Base-by-base conservation (phyloP, 2,797 vertebrate genomes). In the Hyperoplus lanceolatus region DNA sequence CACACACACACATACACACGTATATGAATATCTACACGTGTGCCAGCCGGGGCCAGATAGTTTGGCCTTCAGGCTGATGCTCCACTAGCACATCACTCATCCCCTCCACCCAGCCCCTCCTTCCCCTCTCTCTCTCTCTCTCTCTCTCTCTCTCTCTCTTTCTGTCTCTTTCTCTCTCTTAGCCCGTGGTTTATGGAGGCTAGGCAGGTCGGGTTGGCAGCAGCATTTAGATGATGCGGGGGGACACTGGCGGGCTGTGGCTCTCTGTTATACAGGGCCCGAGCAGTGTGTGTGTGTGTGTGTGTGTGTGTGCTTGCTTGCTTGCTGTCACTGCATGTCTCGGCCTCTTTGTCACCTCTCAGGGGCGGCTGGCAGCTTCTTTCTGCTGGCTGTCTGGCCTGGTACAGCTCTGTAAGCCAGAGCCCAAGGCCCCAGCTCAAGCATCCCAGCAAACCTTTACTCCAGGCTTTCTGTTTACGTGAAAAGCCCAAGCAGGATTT, bases 381-480 rank as follows among this genome's bases (percentile, higher is more conserved):
- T 87, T 91, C 87, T 92, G 90, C 85, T 85, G 83, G 76, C 88
- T 86, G 88, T 89, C 80, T 85, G 75, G 80, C 77, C 70, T 83
- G 77, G 81, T 70, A 75, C 80, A 85, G 75, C 82, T 81, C 79
- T 73, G 56, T 67, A 64, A 63, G 68, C 64, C 68, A 43, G 45
- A 64, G 56, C 56, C 21, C 77, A 29, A n/a, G 55, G 73, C 75
- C 55, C 54, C 55, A 12, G 75, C 54, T 61, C 39, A 61, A 71
- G 57, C 42, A 42, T 16, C 21, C 1, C 48, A 45, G 54, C 54
- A 48, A 78, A 42, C 54, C 53, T 68, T 41, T 68, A 61, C 65
- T 60, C 41, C 48, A 29, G 41, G 29, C 21, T 46, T 39, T 51
- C 12, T 39, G 50, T 36, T 38, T 14, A 65, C 55, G 43, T 74